A percentile compares a stretch with the other conserved stretches of the same genome.
phyloP scores from a whole-genome alignment of 2,888 invertebrate genomes.

The Lasius fuliginosus region DNA sequence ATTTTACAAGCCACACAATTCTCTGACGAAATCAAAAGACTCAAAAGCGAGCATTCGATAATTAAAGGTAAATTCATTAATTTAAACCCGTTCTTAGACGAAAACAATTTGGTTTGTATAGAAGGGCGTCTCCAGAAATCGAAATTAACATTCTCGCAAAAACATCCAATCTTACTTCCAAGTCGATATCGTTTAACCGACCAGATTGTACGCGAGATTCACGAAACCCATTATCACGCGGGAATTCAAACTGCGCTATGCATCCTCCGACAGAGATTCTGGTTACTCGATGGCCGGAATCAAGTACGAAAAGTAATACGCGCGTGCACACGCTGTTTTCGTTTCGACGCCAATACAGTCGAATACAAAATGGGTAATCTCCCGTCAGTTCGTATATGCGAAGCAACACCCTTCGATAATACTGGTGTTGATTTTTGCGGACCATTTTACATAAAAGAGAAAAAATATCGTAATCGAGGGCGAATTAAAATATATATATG shows the following conservation, averaged over 20 bases:
- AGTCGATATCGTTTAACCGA: not conserved
- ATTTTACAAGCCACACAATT: not conserved
- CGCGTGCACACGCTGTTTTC: not conserved
- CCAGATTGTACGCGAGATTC: not conserved
- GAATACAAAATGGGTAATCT: not conserved
- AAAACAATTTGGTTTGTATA: not conserved
- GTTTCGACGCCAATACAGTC: not conserved
- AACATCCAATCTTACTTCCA: not conserved
- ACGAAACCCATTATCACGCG: not conserved
- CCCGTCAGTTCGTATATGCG: not conserved
- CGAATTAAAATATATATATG: conserved; percentile 54
- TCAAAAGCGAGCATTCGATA: not conserved
- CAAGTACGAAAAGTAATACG: not conserved
- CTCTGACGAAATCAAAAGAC: not conserved
- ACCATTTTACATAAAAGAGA: not conserved
- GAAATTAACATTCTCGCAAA: not conserved
- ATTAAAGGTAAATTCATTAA: not conserved
- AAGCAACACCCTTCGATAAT: not conserved
- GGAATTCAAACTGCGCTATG: not conserved
- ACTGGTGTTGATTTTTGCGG: not conserved
- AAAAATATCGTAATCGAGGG: not conserved
- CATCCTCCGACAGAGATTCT: not conserved
- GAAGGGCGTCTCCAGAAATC: not conserved
- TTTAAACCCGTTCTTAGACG: not conserved
- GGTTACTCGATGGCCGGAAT: conserved; percentile 10